Percentiles rank a stretch among this genome's conserved stretches.
Conservation (phyloP, 2,888 invertebrate genomes). For the Calliopum simillimum region DNA sequence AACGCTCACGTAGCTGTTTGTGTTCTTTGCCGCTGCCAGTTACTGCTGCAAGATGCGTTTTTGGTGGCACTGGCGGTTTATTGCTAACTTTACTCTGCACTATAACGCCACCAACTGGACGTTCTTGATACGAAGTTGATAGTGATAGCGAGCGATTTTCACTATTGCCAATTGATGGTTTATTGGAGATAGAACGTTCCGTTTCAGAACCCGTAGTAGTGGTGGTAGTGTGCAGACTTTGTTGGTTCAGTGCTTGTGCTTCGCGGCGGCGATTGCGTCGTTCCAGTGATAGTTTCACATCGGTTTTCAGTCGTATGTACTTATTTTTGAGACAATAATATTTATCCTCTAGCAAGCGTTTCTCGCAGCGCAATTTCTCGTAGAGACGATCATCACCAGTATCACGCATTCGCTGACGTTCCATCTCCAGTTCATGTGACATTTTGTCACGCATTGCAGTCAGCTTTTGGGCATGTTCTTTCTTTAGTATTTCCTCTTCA, state of each 20-base stretch:
- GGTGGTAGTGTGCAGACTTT: constrained; percentile 71
- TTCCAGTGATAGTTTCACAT: constrained; percentile 82
- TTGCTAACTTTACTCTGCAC: constrained; percentile 31
- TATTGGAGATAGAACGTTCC: constrained; percentile 81
- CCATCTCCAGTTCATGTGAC: constrained; percentile 71
- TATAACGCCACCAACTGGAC: neutral
- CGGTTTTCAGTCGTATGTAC: constrained; percentile 82
- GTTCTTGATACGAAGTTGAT: constrained; percentile 53
- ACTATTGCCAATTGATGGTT: constrained; percentile 70
- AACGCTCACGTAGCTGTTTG: constrained; percentile 48
- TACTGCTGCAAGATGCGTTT: constrained; percentile 53
- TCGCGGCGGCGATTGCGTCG: constrained; percentile 77
- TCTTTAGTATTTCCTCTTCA: constrained; percentile 76
- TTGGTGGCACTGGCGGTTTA: constrained; percentile 63
- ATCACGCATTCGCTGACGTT: constrained; percentile 66
- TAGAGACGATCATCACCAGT: constrained; percentile 69
- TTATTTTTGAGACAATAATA: constrained; percentile 85
- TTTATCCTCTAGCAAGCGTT: constrained; percentile 80
- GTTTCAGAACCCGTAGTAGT: constrained; percentile 83
- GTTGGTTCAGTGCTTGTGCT: constrained; percentile 67
- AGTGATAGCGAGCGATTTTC: constrained; percentile 62
- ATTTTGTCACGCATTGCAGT: constrained; percentile 74
- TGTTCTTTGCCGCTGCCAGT: constrained; percentile 34
- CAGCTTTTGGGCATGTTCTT: constrained; percentile 76
- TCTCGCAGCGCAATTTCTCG: constrained; percentile 78